Base-by-base conservation (phyloP, 1,140 invertebrate genomes). In the Stegodyphus mimosarum region DNA sequence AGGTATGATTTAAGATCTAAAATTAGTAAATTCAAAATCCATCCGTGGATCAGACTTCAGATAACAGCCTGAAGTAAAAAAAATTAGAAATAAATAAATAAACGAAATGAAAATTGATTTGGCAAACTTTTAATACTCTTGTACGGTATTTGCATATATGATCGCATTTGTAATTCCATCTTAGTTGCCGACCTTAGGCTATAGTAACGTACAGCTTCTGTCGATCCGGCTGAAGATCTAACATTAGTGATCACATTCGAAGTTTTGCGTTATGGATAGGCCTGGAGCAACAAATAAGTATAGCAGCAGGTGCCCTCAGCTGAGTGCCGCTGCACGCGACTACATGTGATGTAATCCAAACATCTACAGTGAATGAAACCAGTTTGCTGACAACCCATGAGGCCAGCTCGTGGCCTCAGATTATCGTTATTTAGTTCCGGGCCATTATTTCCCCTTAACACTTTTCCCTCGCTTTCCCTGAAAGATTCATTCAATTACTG, bases 341-440 rank as follows among this genome's bases (percentile, higher is more conserved):
- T 72, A 11, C 4, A 63, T 15, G 13, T 72, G 69, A 84, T 48
- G 72, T 60, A 84, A 84, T 18, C 17, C 55, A 55, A 75, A 76
- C 72, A 75, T 75, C 5, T 75, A 64, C 50, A 75, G 73, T 55
- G 73, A 75, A 75, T 84, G 64, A 84, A 84, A 84, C 81, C 64
- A 84, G 81, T 84, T 84, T 67, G n/a, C 72, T 60, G 80, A 74
- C 17, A 74, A 67, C 15, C 73, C 9, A 71, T 51, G 18, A 7
- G 7, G n/a, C 15, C 64, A 67, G 17, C 7, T 13, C 53, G n/a
- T 33, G 52, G 18, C 17, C 15, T 74, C 49, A 69, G 6, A 74
- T 74, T 74, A 83, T 71, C 60, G 71, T 83, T 83, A 51, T 50
- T 60, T 73, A 83, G 71, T 74, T 74, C 50, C 50, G 70, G 71